Percentiles rank a stretch among this genome's conserved stretches.
phyloP scores from a whole-genome alignment of 23 tunicate species.

The Halocynthia roretzi region DNA sequence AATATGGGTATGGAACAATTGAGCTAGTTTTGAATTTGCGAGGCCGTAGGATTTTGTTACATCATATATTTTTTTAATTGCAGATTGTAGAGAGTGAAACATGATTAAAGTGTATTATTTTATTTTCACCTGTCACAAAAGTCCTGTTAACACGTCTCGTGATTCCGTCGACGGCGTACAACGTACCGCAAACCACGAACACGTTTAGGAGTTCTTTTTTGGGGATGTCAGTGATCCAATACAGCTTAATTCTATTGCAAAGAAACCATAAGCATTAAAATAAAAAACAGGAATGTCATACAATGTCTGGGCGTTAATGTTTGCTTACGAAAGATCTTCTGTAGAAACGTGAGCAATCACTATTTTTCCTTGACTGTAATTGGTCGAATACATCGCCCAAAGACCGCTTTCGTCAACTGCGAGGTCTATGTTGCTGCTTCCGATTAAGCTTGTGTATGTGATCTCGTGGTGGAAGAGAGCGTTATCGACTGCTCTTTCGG shows the following conservation, averaged over 20 bases:
- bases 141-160: slow-evolving; percentile 31
- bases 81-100: too few relatives aligned
- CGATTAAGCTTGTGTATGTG: background rate
- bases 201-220: slow-evolving; percentile 30
- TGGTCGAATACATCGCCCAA: slow-evolving; percentile 54
- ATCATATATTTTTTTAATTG: background rate
- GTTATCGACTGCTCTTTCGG: background rate
- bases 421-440: slow-evolving; percentile 24
- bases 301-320: background rate
- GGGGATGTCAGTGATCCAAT: slow-evolving; percentile 46
- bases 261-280: background rate
- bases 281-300: background rate
- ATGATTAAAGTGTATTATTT: background rate
- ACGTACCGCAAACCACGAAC: slow-evolving; percentile 56
- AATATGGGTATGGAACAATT: too few relatives aligned
- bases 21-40: too few relatives aligned
- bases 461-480: background rate
- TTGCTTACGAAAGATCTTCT: background rate
- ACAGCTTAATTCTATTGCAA: slow-evolving; percentile 19
- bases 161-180: slow-evolving; percentile 37
- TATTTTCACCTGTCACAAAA: background rate
- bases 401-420: slow-evolving; percentile 69
- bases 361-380: slow-evolving; percentile 11
- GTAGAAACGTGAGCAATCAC: slow-evolving; percentile 1
- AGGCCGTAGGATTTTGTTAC: too few relatives aligned